Conservation (phyloP, 2,797 vertebrate species). For the Coilia nasus region DNA sequence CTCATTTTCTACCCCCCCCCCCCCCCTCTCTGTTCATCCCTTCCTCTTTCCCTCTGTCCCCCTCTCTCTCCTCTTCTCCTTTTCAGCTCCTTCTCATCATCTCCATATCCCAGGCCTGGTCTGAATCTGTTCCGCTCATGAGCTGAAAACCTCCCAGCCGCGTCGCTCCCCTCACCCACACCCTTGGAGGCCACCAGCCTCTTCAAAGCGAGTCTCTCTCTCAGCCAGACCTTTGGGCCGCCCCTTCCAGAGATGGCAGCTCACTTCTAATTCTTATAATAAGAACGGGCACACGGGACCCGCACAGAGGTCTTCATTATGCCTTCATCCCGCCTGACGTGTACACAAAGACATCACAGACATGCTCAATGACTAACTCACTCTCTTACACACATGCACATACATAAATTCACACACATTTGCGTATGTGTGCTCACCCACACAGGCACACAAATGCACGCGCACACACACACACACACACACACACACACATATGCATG, state of each 20-base stretch:
- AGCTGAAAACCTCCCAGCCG: background rate
- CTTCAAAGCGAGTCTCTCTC: conserved; percentile 62
- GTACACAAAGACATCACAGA: conserved; percentile 9
- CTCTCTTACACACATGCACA: background rate
- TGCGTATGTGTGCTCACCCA: conserved; percentile 16
- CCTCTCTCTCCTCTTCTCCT: no score
- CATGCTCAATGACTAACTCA: background rate
- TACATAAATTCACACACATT: conserved; percentile 23
- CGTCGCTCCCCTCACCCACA: background rate
- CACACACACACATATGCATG: conserved; percentile 19
- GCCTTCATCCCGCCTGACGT: conserved; percentile 26
- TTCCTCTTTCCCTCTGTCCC: no score
- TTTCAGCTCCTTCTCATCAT: background rate
- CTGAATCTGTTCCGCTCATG: background rate
- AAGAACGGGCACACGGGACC: conserved; percentile 60
- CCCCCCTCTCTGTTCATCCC: no score
- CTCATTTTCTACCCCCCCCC: no score
- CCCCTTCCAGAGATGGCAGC: conserved; percentile 52
- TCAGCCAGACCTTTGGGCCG: conserved; percentile 57
- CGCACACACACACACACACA: conserved; percentile 21
- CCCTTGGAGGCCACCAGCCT: conserved; percentile 55
- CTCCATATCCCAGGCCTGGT: background rate
- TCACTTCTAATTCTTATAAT: conserved; percentile 64
- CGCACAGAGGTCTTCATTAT: conserved; percentile 50
- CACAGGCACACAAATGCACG: background rate